phyloP scores from a whole-genome alignment of 2,888 invertebrate genomes.

The Hirudinaria manillensis region DNA sequence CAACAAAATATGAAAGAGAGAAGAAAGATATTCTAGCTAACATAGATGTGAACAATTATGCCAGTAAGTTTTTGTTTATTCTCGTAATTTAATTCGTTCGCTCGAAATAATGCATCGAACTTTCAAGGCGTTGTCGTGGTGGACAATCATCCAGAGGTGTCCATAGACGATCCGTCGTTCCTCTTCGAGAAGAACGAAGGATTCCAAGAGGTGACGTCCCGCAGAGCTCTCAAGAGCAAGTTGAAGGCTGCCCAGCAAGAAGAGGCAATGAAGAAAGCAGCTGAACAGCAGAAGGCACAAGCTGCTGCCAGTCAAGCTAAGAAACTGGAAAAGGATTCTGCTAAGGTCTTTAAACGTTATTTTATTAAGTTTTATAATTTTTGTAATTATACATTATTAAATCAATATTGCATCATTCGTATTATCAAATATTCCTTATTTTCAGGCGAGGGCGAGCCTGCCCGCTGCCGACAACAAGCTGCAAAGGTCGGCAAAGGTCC shows the following conservation, averaged over 20 bases:
- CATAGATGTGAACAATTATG: slow-evolving; percentile 60
- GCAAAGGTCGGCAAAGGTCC: background rate
- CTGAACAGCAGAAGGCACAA: slow-evolving; percentile 25
- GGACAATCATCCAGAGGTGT: slow-evolving; percentile 58
- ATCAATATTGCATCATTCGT: background rate
- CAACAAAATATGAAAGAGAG: slow-evolving; percentile 50
- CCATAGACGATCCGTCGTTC: slow-evolving; percentile 55
- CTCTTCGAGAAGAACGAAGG: slow-evolving; percentile 59
- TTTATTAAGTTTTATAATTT: background rate
- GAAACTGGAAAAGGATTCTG: slow-evolving; percentile 35
- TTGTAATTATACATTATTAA: background rate
- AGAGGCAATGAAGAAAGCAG: slow-evolving; percentile 49
- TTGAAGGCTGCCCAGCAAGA: slow-evolving; percentile 52
- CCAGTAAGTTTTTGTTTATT: slow-evolving; percentile 53
- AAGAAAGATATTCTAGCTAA: slow-evolving; percentile 59
- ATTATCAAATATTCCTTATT: background rate
- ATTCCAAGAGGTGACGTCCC: slow-evolving; percentile 77
- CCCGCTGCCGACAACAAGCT: background rate
- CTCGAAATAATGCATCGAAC: background rate
- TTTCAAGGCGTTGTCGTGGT: slow-evolving; percentile 57
- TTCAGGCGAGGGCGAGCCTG: background rate
- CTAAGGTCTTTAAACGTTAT: slow-evolving; percentile 22
- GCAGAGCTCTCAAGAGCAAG: slow-evolving; percentile 59
- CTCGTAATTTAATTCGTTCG: background rate
- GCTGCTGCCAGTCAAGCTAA: slow-evolving; percentile 24